A percentile compares a stretch with the other conserved stretches of the same genome.
These are phyloP conservation scores for Trachops cirrhosus DNA, from an alignment of 2,797 vertebrate species.

Conservation along the genomic window DNA sequence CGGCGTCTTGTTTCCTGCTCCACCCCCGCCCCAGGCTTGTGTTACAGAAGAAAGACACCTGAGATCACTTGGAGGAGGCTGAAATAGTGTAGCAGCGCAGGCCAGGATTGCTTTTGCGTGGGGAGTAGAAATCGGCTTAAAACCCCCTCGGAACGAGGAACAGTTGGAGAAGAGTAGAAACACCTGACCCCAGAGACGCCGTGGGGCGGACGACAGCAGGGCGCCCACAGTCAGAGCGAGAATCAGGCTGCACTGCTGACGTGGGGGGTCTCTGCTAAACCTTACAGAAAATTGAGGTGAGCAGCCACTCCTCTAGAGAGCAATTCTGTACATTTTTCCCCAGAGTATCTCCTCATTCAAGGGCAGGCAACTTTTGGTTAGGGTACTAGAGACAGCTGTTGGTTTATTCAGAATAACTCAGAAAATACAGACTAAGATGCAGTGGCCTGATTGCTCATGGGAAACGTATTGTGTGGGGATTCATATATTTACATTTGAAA, in stretches of 20 bases:
- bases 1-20: background rate
- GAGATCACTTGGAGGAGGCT: background rate
- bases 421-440: background rate
- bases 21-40: background rate
- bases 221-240: background rate
- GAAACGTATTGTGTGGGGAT: background rate
- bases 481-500: background rate
- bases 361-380: background rate
- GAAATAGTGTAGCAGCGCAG: background rate
- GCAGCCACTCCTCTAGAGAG: background rate
- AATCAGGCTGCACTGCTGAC: background rate
- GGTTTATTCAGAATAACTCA: background rate
- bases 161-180: background rate
- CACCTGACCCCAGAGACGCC: fast-evolving
- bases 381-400: background rate
- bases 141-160: background rate
- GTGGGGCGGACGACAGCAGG: fast-evolving
- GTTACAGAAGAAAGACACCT: background rate
- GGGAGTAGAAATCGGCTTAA: background rate
- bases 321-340: too few relatives aligned
- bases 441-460: background rate
- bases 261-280: background rate
- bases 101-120: background rate
- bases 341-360: background rate
- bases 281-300: background rate